A percentile compares a stretch with the other conserved stretches of the same genome.
phyloP scores from a whole-genome alignment of 2,888 invertebrate genomes.

The Agrochola circellaris region DNA sequence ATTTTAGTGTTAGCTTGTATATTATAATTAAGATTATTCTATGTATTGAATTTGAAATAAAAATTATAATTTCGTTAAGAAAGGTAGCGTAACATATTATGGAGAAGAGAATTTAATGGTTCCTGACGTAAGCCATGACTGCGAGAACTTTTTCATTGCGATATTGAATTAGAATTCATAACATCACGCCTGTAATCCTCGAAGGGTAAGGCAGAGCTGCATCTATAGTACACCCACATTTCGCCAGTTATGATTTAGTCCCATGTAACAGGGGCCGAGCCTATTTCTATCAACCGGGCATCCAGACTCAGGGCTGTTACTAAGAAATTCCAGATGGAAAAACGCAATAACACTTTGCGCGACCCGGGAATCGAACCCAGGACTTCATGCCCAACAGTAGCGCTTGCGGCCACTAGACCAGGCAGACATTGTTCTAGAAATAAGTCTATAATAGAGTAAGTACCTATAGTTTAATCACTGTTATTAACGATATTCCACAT shows the following conservation, averaged over 20 bases:
- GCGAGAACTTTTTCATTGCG: neutral
- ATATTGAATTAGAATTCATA: neutral
- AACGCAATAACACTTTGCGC: neutral
- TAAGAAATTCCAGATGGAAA: neutral
- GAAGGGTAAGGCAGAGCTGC: neutral
- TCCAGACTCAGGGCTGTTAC: no score
- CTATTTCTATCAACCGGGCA: neutral
- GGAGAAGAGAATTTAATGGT: no score
- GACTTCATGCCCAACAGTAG: neutral
- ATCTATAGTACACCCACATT: neutral
- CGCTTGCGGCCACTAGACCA: no score
- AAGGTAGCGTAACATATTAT: neutral
- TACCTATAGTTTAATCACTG: neutral
- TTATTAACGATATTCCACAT: neutral
- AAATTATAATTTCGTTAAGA: no score
- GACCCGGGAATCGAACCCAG: neutral
- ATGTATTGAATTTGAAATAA: no score
- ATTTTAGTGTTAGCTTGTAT: no score
- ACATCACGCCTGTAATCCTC: no score
- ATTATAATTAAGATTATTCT: no score
- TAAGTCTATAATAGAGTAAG: neutral
- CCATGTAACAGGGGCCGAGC: neutral
- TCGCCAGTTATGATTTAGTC: neutral
- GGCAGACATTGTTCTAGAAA: neutral
- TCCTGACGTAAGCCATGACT: no score